Percentiles rank a stretch among this genome's conserved stretches.
Conservation (phyloP, 2,797 vertebrate genomes). For the Chelonia mydas region DNA sequence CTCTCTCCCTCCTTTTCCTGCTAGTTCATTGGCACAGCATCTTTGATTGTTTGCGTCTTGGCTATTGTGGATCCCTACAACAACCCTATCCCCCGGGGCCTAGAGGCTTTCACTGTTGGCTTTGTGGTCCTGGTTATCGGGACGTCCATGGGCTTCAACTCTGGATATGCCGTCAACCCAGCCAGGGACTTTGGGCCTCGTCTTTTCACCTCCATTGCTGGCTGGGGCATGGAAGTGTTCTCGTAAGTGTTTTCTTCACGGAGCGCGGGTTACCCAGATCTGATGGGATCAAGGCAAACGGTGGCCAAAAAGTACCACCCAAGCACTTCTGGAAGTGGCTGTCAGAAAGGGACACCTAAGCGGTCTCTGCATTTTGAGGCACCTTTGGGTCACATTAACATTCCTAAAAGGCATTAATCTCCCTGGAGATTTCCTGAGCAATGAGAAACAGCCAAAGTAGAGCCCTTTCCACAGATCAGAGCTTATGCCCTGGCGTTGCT, state of each 20-base stretch:
- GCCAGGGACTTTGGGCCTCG: constrained; percentile 96
- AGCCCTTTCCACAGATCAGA: background rate
- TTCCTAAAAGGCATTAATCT: background rate
- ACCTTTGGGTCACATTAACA: background rate
- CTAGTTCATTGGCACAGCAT: constrained; percentile 94
- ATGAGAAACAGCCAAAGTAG: rapidly evolving
- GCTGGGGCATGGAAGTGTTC: constrained; percentile 93
- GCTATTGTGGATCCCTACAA: constrained; percentile 97
- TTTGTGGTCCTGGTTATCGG: constrained; percentile 96
- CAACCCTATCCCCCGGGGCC: constrained; percentile 91
- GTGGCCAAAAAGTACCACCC: background rate
- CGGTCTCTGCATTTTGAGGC: background rate
- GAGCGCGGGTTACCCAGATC: background rate
- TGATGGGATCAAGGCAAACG: background rate
- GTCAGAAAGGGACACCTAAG: background rate
- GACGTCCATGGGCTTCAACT: constrained; percentile 98
- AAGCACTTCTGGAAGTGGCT: background rate
- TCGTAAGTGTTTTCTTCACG: constrained; percentile 82
- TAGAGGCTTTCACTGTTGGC: constrained; percentile 97
- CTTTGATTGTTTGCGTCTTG: constrained; percentile 93
- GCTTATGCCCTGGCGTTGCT: background rate
- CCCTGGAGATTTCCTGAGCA: background rate
- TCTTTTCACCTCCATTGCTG: constrained; percentile 92
- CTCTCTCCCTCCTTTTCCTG: rapidly evolving
- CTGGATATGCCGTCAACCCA: constrained; percentile 97